These are phyloP conservation scores for roundworm (Caenorhabditis elegans) DNA, from an alignment of 1,140 invertebrate species.

Conservation along the genomic window DNA sequence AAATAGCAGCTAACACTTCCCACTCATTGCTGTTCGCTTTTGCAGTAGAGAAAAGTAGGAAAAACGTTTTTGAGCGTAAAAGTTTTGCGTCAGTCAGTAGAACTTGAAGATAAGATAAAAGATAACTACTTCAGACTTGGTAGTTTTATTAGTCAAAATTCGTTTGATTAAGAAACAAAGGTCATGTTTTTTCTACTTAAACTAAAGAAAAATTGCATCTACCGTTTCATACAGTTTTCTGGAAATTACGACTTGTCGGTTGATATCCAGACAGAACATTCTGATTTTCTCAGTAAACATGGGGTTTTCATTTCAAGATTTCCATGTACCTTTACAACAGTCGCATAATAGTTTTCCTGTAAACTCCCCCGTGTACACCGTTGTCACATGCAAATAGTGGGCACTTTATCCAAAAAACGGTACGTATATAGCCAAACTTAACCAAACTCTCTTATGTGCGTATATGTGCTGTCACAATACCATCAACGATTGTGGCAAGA, in stretches of 20 bases:
- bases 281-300: too few relatives aligned
- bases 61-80: conserved; percentile 1
- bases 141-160: background rate
- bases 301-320: too few relatives aligned
- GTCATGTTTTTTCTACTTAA: too few relatives aligned
- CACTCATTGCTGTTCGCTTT: background rate
- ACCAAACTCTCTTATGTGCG: background rate
- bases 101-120: conserved; percentile 18
- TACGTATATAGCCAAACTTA: background rate
- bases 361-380: background rate
- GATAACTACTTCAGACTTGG: background rate
- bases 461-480: background rate
- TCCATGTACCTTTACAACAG: too few relatives aligned
- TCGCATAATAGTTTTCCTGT: background rate
- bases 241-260: too few relatives aligned
- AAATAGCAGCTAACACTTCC: conserved; percentile 9
- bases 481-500: background rate
- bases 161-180: background rate
- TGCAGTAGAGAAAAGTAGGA: background rate
- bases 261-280: too few relatives aligned
- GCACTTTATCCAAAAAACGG: background rate
- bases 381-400: conserved; percentile 22
- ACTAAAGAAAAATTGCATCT: too few relatives aligned
- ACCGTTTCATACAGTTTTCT: too few relatives aligned
- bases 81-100: conserved; percentile 27